Conservation (phyloP, 1,140 invertebrate genomes). For the Philaenus spumarius region DNA sequence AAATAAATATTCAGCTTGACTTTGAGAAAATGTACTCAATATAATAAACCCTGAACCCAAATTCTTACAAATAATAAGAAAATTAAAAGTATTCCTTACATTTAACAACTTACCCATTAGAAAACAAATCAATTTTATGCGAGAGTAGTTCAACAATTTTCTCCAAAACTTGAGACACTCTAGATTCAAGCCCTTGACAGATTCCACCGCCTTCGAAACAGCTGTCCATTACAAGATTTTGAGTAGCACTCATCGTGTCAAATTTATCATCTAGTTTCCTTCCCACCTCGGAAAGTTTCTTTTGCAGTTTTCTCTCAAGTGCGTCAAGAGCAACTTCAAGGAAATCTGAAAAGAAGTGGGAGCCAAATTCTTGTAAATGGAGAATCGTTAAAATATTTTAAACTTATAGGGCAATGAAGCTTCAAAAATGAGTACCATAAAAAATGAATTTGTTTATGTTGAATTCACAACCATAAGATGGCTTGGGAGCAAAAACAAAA, state of each 20-base stretch:
- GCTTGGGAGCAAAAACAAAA: no score
- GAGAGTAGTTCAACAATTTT: constrained; percentile 40
- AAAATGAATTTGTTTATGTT: no score
- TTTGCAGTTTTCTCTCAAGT: constrained; percentile 21
- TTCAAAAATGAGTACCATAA: no score
- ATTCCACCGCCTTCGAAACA: constrained; percentile 51
- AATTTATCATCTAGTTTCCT: constrained; percentile 40
- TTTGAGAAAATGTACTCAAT: no score
- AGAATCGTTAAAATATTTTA: no score
- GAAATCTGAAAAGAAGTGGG: constrained; percentile 20
- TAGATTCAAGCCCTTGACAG: constrained; percentile 46
- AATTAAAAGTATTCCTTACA: no score
- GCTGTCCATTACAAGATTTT: constrained; percentile 51
- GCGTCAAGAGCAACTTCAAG: constrained; percentile 17
- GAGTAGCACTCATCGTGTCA: constrained; percentile 46
- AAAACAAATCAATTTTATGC: constrained; percentile 2
- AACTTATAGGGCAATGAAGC: no score
- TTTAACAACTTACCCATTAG: neutral
- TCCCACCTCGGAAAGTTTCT: constrained; percentile 32
- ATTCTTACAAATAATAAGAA: no score
- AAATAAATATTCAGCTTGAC: no score
- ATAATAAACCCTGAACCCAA: no score
- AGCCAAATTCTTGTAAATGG: no score
- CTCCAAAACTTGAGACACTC: constrained; percentile 48
- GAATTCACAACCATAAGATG: no score